phyloP scores from a whole-genome alignment of 2,113 vertebrate species.

The Naja naja region DNA sequence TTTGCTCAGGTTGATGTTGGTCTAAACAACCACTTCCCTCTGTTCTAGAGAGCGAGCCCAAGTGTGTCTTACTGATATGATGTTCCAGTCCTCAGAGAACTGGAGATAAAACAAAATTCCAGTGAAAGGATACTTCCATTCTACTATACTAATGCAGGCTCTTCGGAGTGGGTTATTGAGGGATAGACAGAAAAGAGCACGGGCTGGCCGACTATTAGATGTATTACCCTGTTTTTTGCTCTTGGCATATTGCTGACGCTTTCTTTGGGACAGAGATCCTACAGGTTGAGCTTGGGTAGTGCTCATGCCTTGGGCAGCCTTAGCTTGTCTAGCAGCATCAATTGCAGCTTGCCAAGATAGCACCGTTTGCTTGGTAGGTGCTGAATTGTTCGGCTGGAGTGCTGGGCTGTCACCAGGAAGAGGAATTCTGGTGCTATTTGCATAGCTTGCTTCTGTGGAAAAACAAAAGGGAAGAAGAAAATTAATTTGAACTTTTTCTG shows the following conservation, averaged over 20 bases:
- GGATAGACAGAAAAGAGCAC: constrained; percentile 96
- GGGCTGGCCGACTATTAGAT: constrained; percentile 89
- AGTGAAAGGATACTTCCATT: constrained; percentile 99
- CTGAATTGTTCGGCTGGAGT: constrained; percentile 82
- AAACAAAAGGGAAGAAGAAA: constrained; percentile 9
- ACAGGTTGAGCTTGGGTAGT: constrained; percentile 85
- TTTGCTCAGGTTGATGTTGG: not conserved
- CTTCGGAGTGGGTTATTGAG: constrained; percentile 98
- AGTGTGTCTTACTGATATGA: constrained; percentile 20
- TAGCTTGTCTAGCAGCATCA: constrained; percentile 94
- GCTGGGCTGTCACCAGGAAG: constrained; percentile 90
- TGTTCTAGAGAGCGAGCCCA: not conserved
- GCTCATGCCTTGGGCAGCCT: constrained; percentile 93
- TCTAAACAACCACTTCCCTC: not conserved
- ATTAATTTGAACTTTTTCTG: not conserved
- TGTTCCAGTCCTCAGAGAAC: not conserved
- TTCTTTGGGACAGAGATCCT: constrained; percentile 96
- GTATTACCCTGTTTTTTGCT: constrained; percentile 98
- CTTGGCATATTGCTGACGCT: constrained; percentile 98
- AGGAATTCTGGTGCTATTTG: constrained; percentile 89
- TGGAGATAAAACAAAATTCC: constrained; percentile 20
- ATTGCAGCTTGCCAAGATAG: constrained; percentile 94
- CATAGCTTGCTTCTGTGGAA: constrained; percentile 92
- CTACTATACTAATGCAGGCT: constrained; percentile 99
- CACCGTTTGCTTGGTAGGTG: constrained; percentile 81